Base-by-base conservation (phyloP, 2,888 invertebrate genomes). In the Heliconius erato region DNA sequence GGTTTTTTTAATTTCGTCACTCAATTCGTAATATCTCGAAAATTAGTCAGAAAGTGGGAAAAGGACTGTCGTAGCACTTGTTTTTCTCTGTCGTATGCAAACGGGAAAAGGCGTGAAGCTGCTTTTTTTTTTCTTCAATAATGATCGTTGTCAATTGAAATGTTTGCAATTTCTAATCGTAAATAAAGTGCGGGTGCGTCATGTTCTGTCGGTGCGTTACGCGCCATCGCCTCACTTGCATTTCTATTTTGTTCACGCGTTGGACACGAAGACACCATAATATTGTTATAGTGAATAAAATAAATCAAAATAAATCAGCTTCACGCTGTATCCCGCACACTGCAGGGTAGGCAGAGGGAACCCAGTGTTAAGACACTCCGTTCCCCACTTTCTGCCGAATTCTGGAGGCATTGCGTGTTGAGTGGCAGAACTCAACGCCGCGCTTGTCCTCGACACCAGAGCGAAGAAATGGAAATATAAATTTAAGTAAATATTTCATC, bases 141-240 rank as follows among this genome's bases (percentile, higher is more conserved):
- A 65, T 84, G 72, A 40, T 79, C 76, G 81, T 80, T 82, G 83
- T 86, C 86, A 82, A 83, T 85, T 81, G 83, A 71, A 83, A 84
- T 83, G 83, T 76, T n/a, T 79, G 83, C 84, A 81, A 85, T 87
- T 88, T 89, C 88, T 87, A 87, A 87, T 87, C 84, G 86, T 86
- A 80, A 86, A 84, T 85, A 84, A 80, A 83, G 72, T 79, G 23
- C 82, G 76, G 69, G 84, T 86, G 80, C 86, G 85, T 84, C 80
- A 82, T 88, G 87, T 90, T 90, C 71, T 89, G 91, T 90, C 87
- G 87, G 89, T 87, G 86, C 88, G 92, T 91, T 89, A 89, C 91
- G 94, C 95, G 80, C 90, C 92, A 94, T 93, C 89, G 94, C 92
- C 76, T 85, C 87, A 82, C 86, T 90, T 88, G 90, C 93, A 94